Conservation (phyloP, 1,140 invertebrate species). For the Meteorus sp. region DNA sequence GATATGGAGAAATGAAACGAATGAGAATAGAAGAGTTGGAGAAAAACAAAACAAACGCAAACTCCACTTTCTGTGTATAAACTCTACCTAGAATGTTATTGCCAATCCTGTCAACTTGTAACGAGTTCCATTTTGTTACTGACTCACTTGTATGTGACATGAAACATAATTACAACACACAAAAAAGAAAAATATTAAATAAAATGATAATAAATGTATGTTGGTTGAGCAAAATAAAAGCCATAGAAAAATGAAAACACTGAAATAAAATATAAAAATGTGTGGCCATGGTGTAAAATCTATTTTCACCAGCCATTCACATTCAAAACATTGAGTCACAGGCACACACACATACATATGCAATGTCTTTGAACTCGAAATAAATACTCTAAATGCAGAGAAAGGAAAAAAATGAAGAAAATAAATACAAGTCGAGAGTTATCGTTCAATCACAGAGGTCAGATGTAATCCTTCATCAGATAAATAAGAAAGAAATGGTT, state of each 20-base stretch:
- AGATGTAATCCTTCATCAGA: neutral
- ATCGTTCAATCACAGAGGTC: too few species aligned
- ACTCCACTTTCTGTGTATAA: too few species aligned
- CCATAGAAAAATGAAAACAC: neutral
- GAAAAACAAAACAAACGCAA: too few species aligned
- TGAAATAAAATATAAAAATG: neutral
- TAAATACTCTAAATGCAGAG: constrained; percentile 28
- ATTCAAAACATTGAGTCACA: constrained; percentile 50
- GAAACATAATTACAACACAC: too few species aligned
- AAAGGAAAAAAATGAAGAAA: constrained; percentile 9
- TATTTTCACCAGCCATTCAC: constrained; percentile 49
- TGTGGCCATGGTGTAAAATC: constrained; percentile 31
- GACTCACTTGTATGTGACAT: too few species aligned
- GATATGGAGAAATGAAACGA: neutral
- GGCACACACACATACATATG: constrained; percentile 27
- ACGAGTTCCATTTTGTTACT: too few species aligned
- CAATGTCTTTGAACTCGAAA: constrained; percentile 46
- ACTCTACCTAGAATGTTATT: too few species aligned
- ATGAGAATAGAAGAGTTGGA: too few species aligned
- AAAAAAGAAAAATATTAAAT: too few species aligned
- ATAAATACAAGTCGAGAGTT: neutral
- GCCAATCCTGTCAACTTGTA: too few species aligned
- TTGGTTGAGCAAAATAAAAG: neutral
- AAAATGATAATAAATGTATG: too few species aligned
- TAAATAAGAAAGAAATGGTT: neutral